Percentiles rank a stretch among this genome's conserved stretches.
phyloP scores from a whole-genome alignment of 2,113 vertebrate species.

The Gallinago undulata region DNA sequence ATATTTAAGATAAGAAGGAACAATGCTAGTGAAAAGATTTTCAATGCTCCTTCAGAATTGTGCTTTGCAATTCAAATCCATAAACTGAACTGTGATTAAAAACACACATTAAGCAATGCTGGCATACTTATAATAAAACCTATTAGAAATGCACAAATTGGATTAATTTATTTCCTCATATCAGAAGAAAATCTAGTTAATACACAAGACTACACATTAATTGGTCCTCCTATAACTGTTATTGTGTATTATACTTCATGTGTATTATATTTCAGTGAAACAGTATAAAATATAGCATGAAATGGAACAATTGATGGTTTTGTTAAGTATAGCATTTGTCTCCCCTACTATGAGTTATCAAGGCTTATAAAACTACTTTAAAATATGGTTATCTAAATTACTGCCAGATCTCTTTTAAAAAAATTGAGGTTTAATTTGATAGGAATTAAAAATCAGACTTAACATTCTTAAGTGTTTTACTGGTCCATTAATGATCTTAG shows the following conservation, averaged over 20 bases:
- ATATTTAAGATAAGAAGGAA: background rate
- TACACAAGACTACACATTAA: background rate
- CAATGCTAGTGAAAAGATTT: background rate
- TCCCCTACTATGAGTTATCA: background rate
- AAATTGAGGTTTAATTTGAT: background rate
- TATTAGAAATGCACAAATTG: background rate
- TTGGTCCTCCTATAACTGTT: background rate
- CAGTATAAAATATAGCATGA: background rate
- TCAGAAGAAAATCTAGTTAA: background rate
- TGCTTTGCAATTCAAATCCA: background rate
- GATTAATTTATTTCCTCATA: background rate
- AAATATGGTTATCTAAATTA: background rate
- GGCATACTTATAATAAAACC: background rate
- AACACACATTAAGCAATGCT: background rate
- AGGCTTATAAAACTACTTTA: background rate
- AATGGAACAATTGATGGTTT: background rate
- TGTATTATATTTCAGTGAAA: background rate
- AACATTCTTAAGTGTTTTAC: background rate
- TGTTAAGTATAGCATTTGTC: background rate
- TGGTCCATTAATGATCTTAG: background rate
- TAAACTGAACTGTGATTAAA: background rate
- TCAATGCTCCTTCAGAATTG: background rate
- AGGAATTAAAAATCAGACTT: background rate
- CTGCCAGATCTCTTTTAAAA: background rate
- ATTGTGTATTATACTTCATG: no score